Percentiles rank a stretch among this genome's conserved stretches.
phyloP scores from a whole-genome alignment of 2,888 invertebrate genomes.

The Phengaris arion region DNA sequence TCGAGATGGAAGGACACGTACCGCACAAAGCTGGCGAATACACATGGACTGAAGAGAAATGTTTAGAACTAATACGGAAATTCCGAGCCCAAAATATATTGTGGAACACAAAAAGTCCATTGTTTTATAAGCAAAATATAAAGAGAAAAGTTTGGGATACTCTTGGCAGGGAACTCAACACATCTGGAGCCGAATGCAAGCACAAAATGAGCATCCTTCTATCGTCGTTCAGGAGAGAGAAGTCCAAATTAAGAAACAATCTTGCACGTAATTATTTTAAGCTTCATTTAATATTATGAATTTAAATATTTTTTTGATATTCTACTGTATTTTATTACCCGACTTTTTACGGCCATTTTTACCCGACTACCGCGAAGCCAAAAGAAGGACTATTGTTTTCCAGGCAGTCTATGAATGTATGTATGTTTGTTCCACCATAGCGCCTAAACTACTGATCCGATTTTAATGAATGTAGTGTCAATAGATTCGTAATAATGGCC shows the following conservation, averaged over 20 bases:
- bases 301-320: no score
- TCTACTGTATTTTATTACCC: no score
- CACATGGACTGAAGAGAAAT: constrained; percentile 49
- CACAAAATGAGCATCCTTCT: constrained; percentile 51
- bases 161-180: constrained; percentile 43
- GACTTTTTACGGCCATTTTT: background rate
- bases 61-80: constrained; percentile 49
- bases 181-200: constrained; percentile 46
- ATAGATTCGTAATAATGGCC: no score
- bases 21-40: constrained; percentile 38
- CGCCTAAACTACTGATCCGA: no score
- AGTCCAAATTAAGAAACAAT: constrained; percentile 44
- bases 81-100: constrained; percentile 46
- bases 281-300: no score
- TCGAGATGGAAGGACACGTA: constrained; percentile 21
- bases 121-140: constrained; percentile 46
- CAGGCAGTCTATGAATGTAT: no score
- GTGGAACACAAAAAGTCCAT: constrained; percentile 48
- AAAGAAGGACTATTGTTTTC: no score
- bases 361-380: no score
- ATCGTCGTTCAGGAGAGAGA: constrained; percentile 54
- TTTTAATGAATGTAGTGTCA: no score
- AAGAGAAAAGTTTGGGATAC: constrained; percentile 48
- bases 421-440: no score
- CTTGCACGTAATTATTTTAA: constrained; percentile 23